Conservation (phyloP, 1,140 invertebrate genomes). For the Euwallacea similis region DNA sequence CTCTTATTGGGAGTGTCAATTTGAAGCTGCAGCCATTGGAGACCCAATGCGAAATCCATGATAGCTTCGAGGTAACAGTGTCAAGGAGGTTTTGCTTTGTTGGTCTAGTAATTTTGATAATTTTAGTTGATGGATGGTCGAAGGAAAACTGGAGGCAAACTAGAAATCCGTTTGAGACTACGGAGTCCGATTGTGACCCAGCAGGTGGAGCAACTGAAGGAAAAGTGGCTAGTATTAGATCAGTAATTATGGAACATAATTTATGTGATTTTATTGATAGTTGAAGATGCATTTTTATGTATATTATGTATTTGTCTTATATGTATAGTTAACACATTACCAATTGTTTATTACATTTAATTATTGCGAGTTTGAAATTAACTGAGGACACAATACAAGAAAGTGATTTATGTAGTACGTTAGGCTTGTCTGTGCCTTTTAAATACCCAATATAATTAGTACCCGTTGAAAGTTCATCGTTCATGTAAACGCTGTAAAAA, state of each 20-base stretch:
- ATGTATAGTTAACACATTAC: no score
- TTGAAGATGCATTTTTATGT: no score
- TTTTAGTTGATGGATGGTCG: conserved; percentile 82
- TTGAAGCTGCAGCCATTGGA: conserved; percentile 86
- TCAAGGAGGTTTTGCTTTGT: neutral
- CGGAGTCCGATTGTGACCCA: conserved; percentile 87
- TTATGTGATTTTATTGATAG: no score
- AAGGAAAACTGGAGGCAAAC: conserved; percentile 82
- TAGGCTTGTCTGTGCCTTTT: no score
- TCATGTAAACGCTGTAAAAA: no score
- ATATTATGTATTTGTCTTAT: no score
- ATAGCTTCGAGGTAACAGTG: conserved; percentile 81
- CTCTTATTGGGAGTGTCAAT: conserved; percentile 79
- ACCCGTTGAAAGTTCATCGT: no score
- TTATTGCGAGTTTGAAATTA: no score
- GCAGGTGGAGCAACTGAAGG: conserved; percentile 85
- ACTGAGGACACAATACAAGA: no score
- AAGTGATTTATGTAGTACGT: no score
- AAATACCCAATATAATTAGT: no score
- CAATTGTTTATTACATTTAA: no score
- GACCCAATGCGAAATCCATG: conserved; percentile 83
- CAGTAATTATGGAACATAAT: conserved; percentile 26
- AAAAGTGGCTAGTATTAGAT: conserved; percentile 90
- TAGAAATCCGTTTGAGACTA: conserved; percentile 90
- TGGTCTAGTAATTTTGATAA: conserved; percentile 8